Conservation (phyloP, 2,888 invertebrate genomes). For the Lamellibrachia columna region DNA sequence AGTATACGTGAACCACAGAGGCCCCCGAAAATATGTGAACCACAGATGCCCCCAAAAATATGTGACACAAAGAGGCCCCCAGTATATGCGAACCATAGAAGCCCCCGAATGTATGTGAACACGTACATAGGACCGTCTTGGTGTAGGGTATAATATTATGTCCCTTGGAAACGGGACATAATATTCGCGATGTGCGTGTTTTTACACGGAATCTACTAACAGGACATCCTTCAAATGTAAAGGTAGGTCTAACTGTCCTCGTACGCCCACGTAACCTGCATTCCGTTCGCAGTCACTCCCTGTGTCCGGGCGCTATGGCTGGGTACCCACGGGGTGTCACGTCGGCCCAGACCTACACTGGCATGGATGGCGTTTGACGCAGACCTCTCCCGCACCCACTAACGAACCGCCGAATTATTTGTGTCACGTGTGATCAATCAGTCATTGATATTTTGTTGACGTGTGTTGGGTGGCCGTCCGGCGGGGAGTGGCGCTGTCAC, state of each 20-base stretch:
- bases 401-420: too few relatives aligned
- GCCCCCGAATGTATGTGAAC: too few relatives aligned
- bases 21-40: too few relatives aligned
- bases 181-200: too few relatives aligned
- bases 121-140: too few relatives aligned
- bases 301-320: neutral
- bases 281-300: neutral
- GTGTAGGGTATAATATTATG: too few relatives aligned
- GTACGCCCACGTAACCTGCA: neutral
- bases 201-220: neutral
- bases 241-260: neutral
- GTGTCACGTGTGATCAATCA: neutral
- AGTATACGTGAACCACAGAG: too few relatives aligned
- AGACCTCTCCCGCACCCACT: neutral
- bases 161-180: too few relatives aligned
- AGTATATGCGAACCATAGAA: too few relatives aligned
- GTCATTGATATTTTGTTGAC: neutral
- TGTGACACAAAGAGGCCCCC: too few relatives aligned
- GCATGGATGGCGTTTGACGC: too few relatives aligned
- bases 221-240: neutral
- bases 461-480: neutral
- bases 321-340: neutral
- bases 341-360: neutral
- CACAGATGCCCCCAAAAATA: too few relatives aligned
- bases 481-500: neutral